Percentiles rank a stretch among this genome's conserved stretches.
phyloP scores from a whole-genome alignment of 2,888 invertebrate genomes.

The Lymantria monacha region DNA sequence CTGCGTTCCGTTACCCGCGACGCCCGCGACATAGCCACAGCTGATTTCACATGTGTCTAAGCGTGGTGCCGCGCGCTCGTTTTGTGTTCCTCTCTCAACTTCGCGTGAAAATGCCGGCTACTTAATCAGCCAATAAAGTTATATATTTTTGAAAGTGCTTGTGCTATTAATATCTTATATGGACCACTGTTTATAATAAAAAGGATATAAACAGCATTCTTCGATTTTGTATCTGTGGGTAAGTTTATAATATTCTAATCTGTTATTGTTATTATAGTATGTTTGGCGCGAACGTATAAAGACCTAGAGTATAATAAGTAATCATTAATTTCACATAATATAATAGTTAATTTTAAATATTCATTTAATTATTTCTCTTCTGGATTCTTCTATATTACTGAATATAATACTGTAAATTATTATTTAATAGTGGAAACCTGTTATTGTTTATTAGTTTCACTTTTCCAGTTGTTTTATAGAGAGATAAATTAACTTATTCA shows the following conservation, averaged over 20 bases:
- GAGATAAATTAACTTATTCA: no score
- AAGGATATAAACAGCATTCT: conserved; percentile 29
- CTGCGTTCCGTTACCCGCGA: conserved; percentile 30
- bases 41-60: conserved; percentile 76
- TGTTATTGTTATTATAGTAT: neutral
- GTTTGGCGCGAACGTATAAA: neutral
- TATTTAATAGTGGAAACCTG: no score
- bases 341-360: no score
- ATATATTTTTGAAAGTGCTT: conserved; percentile 46
- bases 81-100: conserved; percentile 32
- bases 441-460: no score
- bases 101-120: conserved; percentile 60
- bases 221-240: conserved; percentile 43
- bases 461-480: no score
- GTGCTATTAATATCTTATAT: conserved; percentile 43
- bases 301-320: neutral
- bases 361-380: no score
- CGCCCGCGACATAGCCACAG: conserved; percentile 53
- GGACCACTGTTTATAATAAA: conserved; percentile 23
- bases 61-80: conserved; percentile 53
- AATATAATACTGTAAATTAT: no score
- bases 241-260: conserved; percentile 27
- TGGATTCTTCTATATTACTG: no score
- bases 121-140: conserved; percentile 35
- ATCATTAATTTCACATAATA: no score